Evolutionary conservation across 2,797 vertebrate species (phyloP).

Genomic region (Coracias cyanogaster): DNA sequence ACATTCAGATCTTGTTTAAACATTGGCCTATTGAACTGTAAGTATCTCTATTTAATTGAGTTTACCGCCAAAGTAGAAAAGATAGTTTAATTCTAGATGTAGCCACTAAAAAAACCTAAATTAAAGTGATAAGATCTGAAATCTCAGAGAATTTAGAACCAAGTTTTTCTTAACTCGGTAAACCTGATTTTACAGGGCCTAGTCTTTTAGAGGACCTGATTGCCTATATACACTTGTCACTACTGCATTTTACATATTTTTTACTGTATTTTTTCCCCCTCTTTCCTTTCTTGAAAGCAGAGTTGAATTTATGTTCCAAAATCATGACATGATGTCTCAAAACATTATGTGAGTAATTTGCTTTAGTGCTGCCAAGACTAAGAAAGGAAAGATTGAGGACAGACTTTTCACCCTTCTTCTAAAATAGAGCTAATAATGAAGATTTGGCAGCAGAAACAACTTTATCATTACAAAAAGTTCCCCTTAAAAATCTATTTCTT

Average conservation of each 20-base stretch:
- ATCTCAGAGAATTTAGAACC: neutral
- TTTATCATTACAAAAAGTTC: neutral
- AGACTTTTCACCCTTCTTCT: neutral
- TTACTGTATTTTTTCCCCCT: neutral
- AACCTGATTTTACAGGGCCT: neutral
- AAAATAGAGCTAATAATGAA: neutral
- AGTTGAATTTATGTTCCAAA: neutral
- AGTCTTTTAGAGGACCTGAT: neutral
- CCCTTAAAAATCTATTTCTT: neutral
- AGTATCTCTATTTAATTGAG: constrained; percentile 20
- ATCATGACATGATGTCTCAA: neutral
- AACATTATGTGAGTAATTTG: neutral
- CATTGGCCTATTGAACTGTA: constrained; percentile 36
- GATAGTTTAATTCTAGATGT: constrained; percentile 8
- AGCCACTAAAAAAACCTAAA: neutral
- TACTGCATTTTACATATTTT: neutral
- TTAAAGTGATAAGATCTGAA: neutral
- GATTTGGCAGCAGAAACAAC: neutral
- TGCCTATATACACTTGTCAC: neutral
- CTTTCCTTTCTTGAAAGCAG: neutral
- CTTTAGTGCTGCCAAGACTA: neutral
- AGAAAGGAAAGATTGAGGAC: neutral
- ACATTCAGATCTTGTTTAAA: constrained; percentile 46
- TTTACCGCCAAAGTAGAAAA: constrained; percentile 2
- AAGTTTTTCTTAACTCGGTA: neutral